Base-by-base conservation (phyloP, 2,888 invertebrate genomes). In the Philopedon plagiatum region DNA sequence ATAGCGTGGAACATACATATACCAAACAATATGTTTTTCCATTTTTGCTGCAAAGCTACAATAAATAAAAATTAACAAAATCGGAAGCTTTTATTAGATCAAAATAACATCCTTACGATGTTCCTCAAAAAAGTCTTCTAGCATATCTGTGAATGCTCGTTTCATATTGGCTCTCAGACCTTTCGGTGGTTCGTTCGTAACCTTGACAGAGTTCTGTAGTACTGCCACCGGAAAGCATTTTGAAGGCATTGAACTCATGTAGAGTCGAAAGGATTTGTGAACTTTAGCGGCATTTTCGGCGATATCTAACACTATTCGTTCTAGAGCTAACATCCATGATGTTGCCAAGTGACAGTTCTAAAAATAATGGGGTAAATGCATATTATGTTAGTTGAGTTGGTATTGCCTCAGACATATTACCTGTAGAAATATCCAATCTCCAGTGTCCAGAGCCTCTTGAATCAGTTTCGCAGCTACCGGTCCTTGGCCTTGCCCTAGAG, bases 121-220 rank as follows among this genome's bases (percentile, higher is more conserved):
- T 74, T 91, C 89, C 85, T 96, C 94, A 81, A 96, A 96, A 84
- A 93, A 95, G 61, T 92, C 91, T 56, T 90, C 90, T 29, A 91
- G 89, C 83, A 97, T 89, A 82, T 95, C 93, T 56, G 90, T 87
- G 74, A 96, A 91, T 0, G 96, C 94, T 79, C 95, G 90, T 77
- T 94, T 92, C 0, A 98, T 89, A 83, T 97, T 97, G 5, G 97
- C 95, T 79, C 94, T 91, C 1, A 97, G 86, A 0, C 97, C 97
- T 84, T 95, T 96, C 0, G 97, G 97, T 0, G 97, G 95, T 83
- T 98, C 97, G 83, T 96, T 97, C 0, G 97, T 97, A 64, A 97
- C 94, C 87, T 97, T 97, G 0, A 97, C 94, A 0, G 97, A 93
- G 84, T 96, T 96, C 84, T 97, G 97, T 1, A 98, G 87, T 8